Evolutionary conservation across 1,140 invertebrate genomes (phyloP).

Genomic region (Plectrocnemia conspersa): DNA sequence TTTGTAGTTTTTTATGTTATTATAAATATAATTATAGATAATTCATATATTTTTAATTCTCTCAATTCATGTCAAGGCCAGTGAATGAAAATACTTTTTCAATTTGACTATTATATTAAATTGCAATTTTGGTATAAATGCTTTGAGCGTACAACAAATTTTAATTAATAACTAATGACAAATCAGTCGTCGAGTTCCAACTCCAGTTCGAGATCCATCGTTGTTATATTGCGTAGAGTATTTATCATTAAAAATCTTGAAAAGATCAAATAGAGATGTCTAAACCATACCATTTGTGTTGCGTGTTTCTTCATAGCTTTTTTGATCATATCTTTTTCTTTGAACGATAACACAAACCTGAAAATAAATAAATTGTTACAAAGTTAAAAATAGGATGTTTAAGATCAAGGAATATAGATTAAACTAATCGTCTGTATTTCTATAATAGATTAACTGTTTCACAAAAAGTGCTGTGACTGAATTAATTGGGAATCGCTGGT

Average conservation of each 20-base stretch:
- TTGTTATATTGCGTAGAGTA: conserved; percentile 67
- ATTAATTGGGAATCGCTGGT: too few relatives aligned
- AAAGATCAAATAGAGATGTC: conserved; percentile 83
- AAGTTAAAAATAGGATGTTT: not conserved
- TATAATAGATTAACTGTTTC: too few relatives aligned
- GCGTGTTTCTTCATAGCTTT: conserved; percentile 79
- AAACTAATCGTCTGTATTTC: not conserved
- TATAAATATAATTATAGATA: too few relatives aligned
- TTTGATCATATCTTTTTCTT: conserved; percentile 55
- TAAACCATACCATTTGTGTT: conserved; percentile 91
- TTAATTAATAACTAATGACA: conserved; percentile 3
- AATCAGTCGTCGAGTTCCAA: conserved; percentile 62
- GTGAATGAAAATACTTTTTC: too few relatives aligned
- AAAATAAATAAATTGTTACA: conserved; percentile 21
- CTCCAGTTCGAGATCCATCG: conserved; percentile 69
- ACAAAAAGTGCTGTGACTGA: too few relatives aligned
- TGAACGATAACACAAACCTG: conserved; percentile 58
- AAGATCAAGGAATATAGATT: not conserved
- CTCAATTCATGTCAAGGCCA: too few relatives aligned
- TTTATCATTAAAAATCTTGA: conserved; percentile 90
- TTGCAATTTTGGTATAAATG: conserved; percentile 16
- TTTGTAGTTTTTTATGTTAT: too few relatives aligned
- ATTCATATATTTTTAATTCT: too few relatives aligned
- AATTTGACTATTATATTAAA: too few relatives aligned
- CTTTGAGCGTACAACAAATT: conserved; percentile 6